These are phyloP conservation scores for Lasioglossum baleicum DNA, from an alignment of 1,140 invertebrate genomes.

Conservation along the genomic window DNA sequence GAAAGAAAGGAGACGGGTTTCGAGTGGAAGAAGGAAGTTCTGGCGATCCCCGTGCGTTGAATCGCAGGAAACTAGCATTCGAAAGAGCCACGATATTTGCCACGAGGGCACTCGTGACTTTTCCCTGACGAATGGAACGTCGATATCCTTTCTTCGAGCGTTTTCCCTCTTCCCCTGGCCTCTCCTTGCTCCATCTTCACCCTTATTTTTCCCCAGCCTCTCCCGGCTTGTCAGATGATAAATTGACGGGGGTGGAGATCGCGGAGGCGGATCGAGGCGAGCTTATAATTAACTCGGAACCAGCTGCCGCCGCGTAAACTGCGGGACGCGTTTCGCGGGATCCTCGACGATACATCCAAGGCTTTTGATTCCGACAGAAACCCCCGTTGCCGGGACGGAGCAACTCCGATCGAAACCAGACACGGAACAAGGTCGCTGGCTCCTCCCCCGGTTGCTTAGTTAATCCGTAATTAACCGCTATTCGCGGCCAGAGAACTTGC, in stretches of 20 bases:
- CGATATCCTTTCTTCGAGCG: conserved; percentile 21
- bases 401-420: background rate
- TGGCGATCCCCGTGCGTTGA: conserved; percentile 4
- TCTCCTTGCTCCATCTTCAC: too few relatives aligned
- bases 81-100: conserved; percentile 26
- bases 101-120: conserved; percentile 19
- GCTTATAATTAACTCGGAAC: conserved; percentile 8
- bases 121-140: conserved; percentile 1
- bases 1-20: too few relatives aligned
- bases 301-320: too few relatives aligned
- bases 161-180: background rate
- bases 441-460: background rate
- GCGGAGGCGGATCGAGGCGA: background rate
- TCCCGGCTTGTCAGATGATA: background rate
- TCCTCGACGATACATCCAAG: background rate
- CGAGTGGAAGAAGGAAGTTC: background rate
- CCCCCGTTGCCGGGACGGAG: background rate
- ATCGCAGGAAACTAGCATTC: conserved; percentile 6
- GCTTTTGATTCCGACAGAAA: background rate
- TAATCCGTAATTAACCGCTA: background rate
- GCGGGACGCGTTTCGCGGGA: too few relatives aligned
- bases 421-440: background rate
- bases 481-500: too few relatives aligned
- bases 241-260: background rate
- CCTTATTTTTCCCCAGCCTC: background rate